A percentile compares a stretch with the other conserved stretches of the same genome.
Conservation (phyloP, 1,140 invertebrate species). For the Scaptodrosophila lebanonensis region DNA sequence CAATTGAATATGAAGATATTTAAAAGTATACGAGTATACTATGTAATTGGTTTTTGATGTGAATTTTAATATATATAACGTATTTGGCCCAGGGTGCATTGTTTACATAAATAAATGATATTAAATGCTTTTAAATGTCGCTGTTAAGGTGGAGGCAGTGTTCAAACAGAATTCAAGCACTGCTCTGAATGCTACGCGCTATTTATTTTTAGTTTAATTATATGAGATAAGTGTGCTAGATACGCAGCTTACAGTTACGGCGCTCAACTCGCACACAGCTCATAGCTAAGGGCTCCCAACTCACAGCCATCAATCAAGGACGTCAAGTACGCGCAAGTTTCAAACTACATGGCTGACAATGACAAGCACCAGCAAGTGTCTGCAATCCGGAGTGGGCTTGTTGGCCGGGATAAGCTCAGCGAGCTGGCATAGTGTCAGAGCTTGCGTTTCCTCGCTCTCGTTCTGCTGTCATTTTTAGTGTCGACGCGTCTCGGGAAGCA, state of each 20-base stretch:
- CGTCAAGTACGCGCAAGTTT: conserved; percentile 65
- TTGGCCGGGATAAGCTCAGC: conserved; percentile 19
- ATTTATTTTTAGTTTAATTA: conserved; percentile 66
- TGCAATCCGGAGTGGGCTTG: conserved; percentile 20
- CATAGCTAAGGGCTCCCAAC: conserved; percentile 3
- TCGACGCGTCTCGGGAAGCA: no score
- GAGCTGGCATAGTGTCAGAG: conserved; percentile 9
- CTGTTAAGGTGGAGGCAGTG: no score
- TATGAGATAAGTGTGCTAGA: conserved; percentile 37
- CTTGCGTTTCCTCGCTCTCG: conserved; percentile 2
- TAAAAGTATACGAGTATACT: no score
- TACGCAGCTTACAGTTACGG: neutral
- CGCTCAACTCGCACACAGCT: conserved; percentile 15
- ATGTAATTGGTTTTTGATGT: no score
- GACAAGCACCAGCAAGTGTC: conserved; percentile 61
- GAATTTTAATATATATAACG: no score
- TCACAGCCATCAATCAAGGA: conserved; percentile 56
- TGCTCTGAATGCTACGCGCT: conserved; percentile 31
- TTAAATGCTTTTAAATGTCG: conserved; percentile 31
- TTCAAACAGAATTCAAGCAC: no score
- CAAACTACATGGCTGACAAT: conserved; percentile 64
- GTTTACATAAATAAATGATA: conserved; percentile 19
- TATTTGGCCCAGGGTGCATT: no score
- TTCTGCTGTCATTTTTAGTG: conserved; percentile 49
- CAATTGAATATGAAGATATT: no score